Conservation (phyloP, 2,113 vertebrate genomes). For the Hiodon alosoides region DNA sequence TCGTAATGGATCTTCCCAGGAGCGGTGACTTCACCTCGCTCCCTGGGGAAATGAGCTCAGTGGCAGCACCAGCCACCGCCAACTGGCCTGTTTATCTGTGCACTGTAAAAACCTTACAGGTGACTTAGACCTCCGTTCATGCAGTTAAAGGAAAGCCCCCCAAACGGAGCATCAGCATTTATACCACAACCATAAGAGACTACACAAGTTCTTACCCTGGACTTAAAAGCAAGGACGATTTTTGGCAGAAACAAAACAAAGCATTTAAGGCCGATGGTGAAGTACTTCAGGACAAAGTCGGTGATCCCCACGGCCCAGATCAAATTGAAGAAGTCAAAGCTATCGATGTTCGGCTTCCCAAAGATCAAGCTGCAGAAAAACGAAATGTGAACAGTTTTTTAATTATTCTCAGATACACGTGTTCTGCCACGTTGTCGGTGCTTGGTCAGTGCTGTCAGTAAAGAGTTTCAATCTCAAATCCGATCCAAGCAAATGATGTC, state of each 20-base stretch:
- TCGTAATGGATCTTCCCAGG: conserved; percentile 54
- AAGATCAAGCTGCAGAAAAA: conserved; percentile 77
- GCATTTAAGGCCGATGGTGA: conserved; percentile 89
- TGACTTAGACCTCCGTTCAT: background rate
- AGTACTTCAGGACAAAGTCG: conserved; percentile 91
- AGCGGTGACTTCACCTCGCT: conserved; percentile 62
- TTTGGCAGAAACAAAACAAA: conserved; percentile 83
- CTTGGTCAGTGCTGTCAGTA: background rate
- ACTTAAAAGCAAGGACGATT: conserved; percentile 89
- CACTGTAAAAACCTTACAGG: conserved; percentile 28
- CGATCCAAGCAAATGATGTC: background rate
- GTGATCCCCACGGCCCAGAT: conserved; percentile 93
- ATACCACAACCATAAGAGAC: background rate
- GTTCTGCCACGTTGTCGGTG: background rate
- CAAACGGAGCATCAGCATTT: too few relatives aligned
- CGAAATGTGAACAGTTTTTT: background rate
- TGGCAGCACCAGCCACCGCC: conserved; percentile 41
- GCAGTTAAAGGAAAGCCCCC: too few relatives aligned
- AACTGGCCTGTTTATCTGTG: conserved; percentile 55
- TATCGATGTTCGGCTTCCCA: conserved; percentile 82
- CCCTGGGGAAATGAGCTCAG: conserved; percentile 61
- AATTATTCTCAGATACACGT: background rate
- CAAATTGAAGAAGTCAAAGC: conserved; percentile 88
- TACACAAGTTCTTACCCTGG: conserved; percentile 70
- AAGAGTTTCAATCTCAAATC: background rate